Evolutionary conservation across 2,888 invertebrate genomes (phyloP).

Genomic region (Tuberolachnus salignus): DNA sequence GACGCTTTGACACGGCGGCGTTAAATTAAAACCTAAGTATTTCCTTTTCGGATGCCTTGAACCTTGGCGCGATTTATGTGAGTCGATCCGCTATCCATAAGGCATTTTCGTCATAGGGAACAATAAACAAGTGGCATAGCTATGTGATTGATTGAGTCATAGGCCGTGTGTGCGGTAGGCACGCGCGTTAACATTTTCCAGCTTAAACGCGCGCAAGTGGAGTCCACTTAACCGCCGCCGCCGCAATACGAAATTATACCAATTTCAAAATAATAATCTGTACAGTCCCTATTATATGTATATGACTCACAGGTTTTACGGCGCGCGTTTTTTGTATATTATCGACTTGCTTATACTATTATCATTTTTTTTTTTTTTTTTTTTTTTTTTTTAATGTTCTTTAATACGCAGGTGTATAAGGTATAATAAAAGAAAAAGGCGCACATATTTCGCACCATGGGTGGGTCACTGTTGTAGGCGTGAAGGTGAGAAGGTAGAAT

Average conservation of each 20-base stretch:
- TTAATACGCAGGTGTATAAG: neutral
- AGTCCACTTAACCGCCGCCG: neutral
- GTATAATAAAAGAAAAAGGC: neutral
- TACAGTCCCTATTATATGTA: no score
- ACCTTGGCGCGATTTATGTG: slow-evolving; percentile 49
- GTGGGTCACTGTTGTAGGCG: no score
- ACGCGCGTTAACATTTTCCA: neutral
- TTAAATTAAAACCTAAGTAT: slow-evolving; percentile 38
- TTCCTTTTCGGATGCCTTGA: slow-evolving; percentile 54
- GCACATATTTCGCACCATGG: neutral
- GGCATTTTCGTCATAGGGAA: slow-evolving; percentile 39
- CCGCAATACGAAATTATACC: neutral
- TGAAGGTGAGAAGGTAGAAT: no score
- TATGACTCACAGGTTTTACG: no score
- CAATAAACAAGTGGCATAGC: no score
- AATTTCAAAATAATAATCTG: no score
- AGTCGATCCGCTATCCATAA: slow-evolving; percentile 46
- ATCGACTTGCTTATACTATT: no score
- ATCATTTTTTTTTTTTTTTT: no score
- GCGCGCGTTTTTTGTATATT: no score
- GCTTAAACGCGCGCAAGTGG: neutral
- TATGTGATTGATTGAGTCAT: slow-evolving; percentile 44
- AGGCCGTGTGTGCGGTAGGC: neutral
- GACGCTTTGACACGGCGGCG: slow-evolving; percentile 33
- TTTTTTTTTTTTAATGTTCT: no score